Evolutionary conservation across 1,140 invertebrate genomes (phyloP), one percentile per base, ranked within the genome.

Genomic region (Psilanteris sp.): DNA sequence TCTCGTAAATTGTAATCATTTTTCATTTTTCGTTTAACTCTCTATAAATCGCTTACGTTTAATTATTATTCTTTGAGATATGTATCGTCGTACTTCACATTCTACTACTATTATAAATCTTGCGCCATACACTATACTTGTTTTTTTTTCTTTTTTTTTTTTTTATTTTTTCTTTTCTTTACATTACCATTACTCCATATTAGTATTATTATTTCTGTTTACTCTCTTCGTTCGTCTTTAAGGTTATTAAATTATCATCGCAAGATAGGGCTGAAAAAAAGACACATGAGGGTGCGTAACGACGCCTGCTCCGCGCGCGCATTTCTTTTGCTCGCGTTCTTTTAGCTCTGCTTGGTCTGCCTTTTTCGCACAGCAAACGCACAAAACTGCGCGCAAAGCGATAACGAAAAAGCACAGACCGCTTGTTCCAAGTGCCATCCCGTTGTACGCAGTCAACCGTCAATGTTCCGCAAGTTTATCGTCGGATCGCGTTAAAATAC

Each of bases 51-150:
- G 62, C 85, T 87, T 88, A 88, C 44, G 66, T 81, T 84, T 88
- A 88, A 61, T 88, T 88, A 88, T 88, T 88, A 88, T 88, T 87
- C 83, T 88, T 83, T 86, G 84, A 87, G 87, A 88, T 88, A 88
- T 88, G 87, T 88, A 88, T 88, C 87, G 86, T 88, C 85, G 82
- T 86, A 78, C 85, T 80, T 75, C 73, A 75, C 62, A 77, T 72
- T 66, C 67, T 78, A 71, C 70, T 66, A 18, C 26, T 77, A 74
- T 74, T 72, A 77, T 64, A 66, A 59, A 61, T n/a, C 54, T 62
- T 50, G 32, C 59, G 27, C 71, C 73, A 77, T 59, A 71, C 76
- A 31, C 74, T 70, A 71, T 41, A 71, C 50, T 55, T 52, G 26
- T 32, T 57, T 32, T 31, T 61, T 77, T 36, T 32, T 29, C 24